Base-by-base conservation (phyloP, 2,888 invertebrate genomes). In the Helleia helle region DNA sequence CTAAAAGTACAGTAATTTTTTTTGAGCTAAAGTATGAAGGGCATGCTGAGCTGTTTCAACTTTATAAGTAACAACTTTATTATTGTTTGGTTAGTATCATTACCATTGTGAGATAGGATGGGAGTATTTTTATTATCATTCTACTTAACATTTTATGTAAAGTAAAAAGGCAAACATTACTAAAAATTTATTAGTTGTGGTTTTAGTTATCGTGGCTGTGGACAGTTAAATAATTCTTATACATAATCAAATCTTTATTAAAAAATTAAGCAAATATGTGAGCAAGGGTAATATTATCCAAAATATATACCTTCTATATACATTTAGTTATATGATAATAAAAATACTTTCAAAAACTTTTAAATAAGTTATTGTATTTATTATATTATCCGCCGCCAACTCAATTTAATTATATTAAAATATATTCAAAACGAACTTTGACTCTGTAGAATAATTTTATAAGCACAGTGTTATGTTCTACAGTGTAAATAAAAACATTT, bases 11-110 rank as follows among this genome's bases (percentile, higher is more conserved):
- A n/a, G n/a, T n/a, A n/a, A n/a, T n/a, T n/a, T n/a, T n/a, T n/a
- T n/a, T n/a, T n/a, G n/a, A n/a, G n/a, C n/a, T n/a, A n/a, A n/a
- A n/a, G n/a, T n/a, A n/a, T n/a, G n/a, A n/a, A n/a, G n/a, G n/a
- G n/a, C n/a, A n/a, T n/a, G n/a, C n/a, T n/a, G n/a, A n/a, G n/a
- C n/a, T n/a, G n/a, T n/a, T n/a, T n/a, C n/a, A n/a, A n/a, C n/a
- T 18, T 9, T 18, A 34, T 22, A 4, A 34, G 18, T 34, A 34
- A 34, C 34, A 34, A 25, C 30, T 30, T 31, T 25, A 15, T 15
- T 18, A 18, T 38, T 38, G 28, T 39, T 14, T 14, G 15, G 25
- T 13, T 9, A 25, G 30, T 40, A 40, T 31, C 39, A 31, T 39
- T 31, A 31, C 39, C 25, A 17, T 25, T 14, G 15, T 15, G 24